Conservation (phyloP, 2,113 vertebrate genomes). For the Cyanocitta stelleri region DNA sequence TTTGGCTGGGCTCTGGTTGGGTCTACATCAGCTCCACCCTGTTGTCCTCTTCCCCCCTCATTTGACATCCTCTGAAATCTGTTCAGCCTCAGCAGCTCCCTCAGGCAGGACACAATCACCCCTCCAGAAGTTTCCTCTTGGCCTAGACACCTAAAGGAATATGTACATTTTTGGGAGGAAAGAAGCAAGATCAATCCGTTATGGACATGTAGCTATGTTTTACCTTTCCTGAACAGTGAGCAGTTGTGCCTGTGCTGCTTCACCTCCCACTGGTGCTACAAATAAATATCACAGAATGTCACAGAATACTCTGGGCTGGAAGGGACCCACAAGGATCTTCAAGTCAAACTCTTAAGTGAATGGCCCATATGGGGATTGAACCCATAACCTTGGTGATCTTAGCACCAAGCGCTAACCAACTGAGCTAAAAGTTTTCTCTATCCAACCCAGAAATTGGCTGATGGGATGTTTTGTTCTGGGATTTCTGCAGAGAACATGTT, state of each 20-base stretch:
- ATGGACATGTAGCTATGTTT: fast-evolving
- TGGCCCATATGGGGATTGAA: not conserved
- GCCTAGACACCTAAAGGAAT: not conserved
- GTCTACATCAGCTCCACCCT: not conserved
- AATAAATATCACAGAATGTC: not conserved
- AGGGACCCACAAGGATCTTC: not conserved
- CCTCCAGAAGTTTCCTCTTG: not conserved
- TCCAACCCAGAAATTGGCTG: not conserved
- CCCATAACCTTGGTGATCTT: not conserved
- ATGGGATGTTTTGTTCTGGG: not conserved
- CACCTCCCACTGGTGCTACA: not conserved
- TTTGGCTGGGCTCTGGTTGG: not conserved
- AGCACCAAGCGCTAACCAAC: not conserved
- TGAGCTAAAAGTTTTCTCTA: not conserved
- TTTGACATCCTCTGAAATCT: not conserved
- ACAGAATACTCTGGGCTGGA: not conserved
- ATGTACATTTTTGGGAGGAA: not conserved
- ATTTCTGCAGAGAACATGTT: not conserved
- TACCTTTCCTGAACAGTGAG: not conserved
- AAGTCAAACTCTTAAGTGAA: not conserved
- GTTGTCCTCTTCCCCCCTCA: not conserved
- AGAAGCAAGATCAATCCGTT: not conserved
- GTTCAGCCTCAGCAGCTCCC: not conserved
- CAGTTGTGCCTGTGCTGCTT: not conserved
- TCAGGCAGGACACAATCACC: not conserved